Evolutionary conservation across 2,113 vertebrate species (phyloP).

Genomic region (Heterotilapia buettikoferi): DNA sequence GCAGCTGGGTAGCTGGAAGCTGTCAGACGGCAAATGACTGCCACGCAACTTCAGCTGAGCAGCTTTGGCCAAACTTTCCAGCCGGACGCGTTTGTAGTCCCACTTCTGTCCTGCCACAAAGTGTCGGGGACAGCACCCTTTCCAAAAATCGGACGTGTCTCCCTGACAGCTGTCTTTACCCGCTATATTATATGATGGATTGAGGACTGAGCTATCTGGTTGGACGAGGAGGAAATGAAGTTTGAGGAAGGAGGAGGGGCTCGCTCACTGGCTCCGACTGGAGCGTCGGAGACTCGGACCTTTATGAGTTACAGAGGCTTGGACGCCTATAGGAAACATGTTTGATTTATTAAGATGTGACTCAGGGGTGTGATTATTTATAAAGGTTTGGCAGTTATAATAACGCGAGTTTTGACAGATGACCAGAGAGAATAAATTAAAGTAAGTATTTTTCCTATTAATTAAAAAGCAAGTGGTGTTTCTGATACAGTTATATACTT

Average conservation of each 20-base stretch:
- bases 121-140: background rate
- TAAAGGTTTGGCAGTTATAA: background rate
- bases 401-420: background rate
- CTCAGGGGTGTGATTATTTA: background rate
- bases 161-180: background rate
- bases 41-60: background rate
- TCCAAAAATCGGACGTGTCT: background rate
- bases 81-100: background rate
- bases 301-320: background rate
- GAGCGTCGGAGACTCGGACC: constrained; percentile 14
- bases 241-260: background rate
- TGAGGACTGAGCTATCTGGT: background rate
- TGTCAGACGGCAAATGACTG: background rate
- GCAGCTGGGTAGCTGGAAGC: background rate
- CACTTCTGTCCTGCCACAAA: background rate
- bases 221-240: constrained; percentile 54
- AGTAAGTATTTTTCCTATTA: background rate
- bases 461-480: accelerated
- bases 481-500: background rate
- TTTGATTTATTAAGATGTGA: background rate
- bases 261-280: constrained; percentile 63
- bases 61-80: background rate
- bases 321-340: background rate
- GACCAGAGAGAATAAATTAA: background rate
- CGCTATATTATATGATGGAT: background rate